A percentile compares a stretch with the other conserved stretches of the same genome.
phyloP scores from a whole-genome alignment of 2,888 invertebrate species.

The Lathronympha strigana region DNA sequence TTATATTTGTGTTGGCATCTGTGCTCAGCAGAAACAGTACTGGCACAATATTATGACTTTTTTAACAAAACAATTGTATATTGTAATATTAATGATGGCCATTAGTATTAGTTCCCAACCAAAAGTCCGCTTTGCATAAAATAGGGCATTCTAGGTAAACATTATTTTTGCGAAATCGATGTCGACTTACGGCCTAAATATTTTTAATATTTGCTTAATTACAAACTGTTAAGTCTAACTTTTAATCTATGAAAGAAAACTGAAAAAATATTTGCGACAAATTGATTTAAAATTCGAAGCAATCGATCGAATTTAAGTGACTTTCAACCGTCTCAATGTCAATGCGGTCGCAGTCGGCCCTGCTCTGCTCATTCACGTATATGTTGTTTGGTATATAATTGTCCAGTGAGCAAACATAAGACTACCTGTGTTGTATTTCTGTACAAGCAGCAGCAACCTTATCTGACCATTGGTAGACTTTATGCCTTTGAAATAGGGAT shows the following conservation, averaged over 20 bases:
- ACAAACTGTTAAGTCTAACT: not conserved
- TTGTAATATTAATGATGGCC: too few species aligned
- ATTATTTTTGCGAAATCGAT: too few species aligned
- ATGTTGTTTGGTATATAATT: not conserved
- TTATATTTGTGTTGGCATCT: not conserved
- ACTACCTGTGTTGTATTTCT: not conserved
- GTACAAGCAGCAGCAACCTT: too few species aligned
- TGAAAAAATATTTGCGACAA: not conserved
- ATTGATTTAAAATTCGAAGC: not conserved
- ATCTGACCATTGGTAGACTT: too few species aligned
- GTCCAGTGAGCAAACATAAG: constrained; percentile 2
- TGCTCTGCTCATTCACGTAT: not conserved
- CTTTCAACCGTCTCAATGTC: constrained; percentile 22
- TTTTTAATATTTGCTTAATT: not conserved
- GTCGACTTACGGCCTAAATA: not conserved
- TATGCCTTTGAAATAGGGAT: too few species aligned
- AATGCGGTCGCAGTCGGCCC: constrained; percentile 13
- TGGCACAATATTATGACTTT: too few species aligned
- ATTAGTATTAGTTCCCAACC: too few species aligned
- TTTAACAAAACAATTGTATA: too few species aligned
- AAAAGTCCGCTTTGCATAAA: too few species aligned
- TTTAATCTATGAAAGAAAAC: not conserved
- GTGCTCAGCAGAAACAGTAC: too few species aligned
- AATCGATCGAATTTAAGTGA: constrained; percentile 4
- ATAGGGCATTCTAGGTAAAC: too few species aligned